phyloP scores from a whole-genome alignment of 2,797 vertebrate genomes.

The Adelosebastes latens region DNA sequence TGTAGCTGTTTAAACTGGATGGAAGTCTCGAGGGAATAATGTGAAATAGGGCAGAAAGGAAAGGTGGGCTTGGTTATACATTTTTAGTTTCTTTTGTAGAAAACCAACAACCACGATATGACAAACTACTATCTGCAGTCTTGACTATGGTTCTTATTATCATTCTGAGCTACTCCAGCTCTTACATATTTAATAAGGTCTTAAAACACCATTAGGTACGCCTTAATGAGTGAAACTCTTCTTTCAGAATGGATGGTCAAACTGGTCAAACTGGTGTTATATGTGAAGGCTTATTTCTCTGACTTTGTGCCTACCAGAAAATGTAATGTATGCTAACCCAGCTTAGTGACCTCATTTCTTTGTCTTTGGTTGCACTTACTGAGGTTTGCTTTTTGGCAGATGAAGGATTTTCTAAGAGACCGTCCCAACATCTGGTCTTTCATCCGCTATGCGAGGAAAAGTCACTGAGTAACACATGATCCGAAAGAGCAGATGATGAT shows the following conservation, averaged over 20 bases:
- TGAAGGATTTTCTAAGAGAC: constrained; percentile 57
- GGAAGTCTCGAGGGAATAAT: constrained; percentile 53
- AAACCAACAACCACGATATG: constrained; percentile 42
- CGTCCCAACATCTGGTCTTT: constrained; percentile 50
- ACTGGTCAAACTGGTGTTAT: constrained; percentile 59
- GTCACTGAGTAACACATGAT: constrained; percentile 41
- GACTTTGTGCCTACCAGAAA: constrained; percentile 79
- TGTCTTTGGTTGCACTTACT: constrained; percentile 63
- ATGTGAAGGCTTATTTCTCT: constrained; percentile 71
- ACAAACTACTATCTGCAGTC: constrained; percentile 52
- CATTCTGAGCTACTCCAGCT: constrained; percentile 59
- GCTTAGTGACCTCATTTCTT: constrained; percentile 66
- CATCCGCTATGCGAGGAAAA: constrained; percentile 41
- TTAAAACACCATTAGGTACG: constrained; percentile 76
- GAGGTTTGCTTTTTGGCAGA: constrained; percentile 48
- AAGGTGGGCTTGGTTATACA: constrained; percentile 43
- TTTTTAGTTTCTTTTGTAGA: constrained; percentile 59
- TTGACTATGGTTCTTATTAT: constrained; percentile 47
- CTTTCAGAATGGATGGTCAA: constrained; percentile 59
- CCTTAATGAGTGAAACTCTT: constrained; percentile 75
- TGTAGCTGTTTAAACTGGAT: constrained; percentile 81
- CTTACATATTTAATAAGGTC: constrained; percentile 64
- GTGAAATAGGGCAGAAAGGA: constrained; percentile 53
- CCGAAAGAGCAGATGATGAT: constrained; percentile 29
- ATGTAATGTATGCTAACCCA: constrained; percentile 71